A percentile compares a stretch with the other conserved stretches of the same genome.
These are phyloP conservation scores for Lepas anatifera DNA, from an alignment of 2,888 invertebrate genomes.

Conservation along the genomic window DNA sequence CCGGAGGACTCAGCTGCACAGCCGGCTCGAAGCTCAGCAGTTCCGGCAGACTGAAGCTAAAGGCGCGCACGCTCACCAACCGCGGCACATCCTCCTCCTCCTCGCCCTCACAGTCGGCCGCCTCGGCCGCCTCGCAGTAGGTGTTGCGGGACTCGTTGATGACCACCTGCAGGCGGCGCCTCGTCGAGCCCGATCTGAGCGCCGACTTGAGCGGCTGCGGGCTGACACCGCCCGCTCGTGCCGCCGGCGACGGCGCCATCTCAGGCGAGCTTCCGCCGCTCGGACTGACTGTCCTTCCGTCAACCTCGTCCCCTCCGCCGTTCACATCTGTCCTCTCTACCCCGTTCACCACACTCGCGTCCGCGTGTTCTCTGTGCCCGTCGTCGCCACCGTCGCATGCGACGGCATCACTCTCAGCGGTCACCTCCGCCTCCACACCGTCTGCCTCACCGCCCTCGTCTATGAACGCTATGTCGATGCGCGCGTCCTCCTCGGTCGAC, in stretches of 20 bases:
- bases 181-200: neutral
- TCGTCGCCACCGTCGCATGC: too few species aligned
- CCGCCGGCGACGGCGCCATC: neutral
- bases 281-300: neutral
- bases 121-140: slow-evolving; percentile 9
- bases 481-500: too few species aligned
- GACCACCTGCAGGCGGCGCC: neutral
- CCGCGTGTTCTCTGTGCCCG: too few species aligned
- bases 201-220: neutral
- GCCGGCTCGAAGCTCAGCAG: slow-evolving; percentile 1
- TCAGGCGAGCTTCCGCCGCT: neutral
- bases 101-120: slow-evolving; percentile 1
- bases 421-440: too few species aligned
- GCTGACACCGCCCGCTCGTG: neutral
- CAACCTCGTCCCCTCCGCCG: neutral
- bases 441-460: too few species aligned
- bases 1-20: slow-evolving; percentile 12
- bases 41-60: slow-evolving; percentile 5
- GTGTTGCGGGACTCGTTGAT: slow-evolving; percentile 6
- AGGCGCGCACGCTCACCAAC: slow-evolving; percentile 15
- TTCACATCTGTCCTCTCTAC: too few species aligned
- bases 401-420: too few species aligned
- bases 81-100: slow-evolving; percentile 7
- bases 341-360: too few species aligned
- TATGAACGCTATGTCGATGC: too few species aligned